These are phyloP conservation scores for Liolophura sinensis DNA, from an alignment of 1,140 invertebrate species.

Conservation along the genomic window DNA sequence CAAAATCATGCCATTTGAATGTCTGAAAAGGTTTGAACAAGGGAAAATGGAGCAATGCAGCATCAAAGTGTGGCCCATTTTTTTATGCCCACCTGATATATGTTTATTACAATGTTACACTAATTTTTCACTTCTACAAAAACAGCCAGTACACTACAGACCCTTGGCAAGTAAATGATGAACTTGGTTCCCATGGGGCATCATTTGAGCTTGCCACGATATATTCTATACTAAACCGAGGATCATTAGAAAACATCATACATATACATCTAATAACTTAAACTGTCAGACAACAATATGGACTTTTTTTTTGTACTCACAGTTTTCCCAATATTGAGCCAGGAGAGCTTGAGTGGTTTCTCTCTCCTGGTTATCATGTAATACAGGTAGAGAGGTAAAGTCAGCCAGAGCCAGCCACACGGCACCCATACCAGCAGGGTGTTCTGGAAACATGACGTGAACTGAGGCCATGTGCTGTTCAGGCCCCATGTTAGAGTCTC, in stretches of 20 bases:
- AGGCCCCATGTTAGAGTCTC: slow-evolving; percentile 64
- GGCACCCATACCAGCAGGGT: slow-evolving; percentile 86
- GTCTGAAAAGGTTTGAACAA: no score
- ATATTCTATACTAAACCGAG: neutral
- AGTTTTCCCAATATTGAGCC: slow-evolving; percentile 36
- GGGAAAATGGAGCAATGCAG: no score
- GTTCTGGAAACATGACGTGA: slow-evolving; percentile 49
- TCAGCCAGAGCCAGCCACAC: slow-evolving; percentile 81
- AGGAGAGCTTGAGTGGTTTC: slow-evolving; percentile 16
- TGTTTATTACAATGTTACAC: no score
- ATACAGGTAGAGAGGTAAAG: slow-evolving; percentile 75
- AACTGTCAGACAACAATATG: no score
- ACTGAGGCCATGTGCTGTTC: slow-evolving; percentile 64
- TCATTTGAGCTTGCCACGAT: neutral
- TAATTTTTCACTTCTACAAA: no score
- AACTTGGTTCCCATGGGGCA: neutral
- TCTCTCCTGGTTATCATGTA: slow-evolving; percentile 63
- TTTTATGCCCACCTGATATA: no score
- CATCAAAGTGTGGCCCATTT: no score
- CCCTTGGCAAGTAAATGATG: no score
- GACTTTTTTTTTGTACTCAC: slow-evolving; percentile 28
- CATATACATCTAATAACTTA: neutral
- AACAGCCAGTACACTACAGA: no score
- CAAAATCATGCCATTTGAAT: no score
- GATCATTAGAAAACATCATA: neutral